phyloP scores from a whole-genome alignment of 2,113 vertebrate species.

The Grus americana region DNA sequence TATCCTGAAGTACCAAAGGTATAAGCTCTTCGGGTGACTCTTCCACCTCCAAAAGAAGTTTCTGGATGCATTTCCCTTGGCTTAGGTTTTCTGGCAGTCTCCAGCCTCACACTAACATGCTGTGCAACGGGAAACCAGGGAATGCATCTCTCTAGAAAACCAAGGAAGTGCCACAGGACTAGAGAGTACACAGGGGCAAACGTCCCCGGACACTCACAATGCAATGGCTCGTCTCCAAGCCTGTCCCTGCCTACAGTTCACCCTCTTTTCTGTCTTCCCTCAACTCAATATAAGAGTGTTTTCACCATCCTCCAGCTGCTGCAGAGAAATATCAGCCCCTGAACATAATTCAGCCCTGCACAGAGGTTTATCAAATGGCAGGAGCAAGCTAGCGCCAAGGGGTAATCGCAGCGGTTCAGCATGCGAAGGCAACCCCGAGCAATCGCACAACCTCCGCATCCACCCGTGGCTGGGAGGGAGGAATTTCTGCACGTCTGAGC shows the following conservation, averaged over 20 bases:
- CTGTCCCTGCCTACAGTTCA: neutral
- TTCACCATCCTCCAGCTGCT: neutral
- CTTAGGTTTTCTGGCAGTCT: neutral
- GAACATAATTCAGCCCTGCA: neutral
- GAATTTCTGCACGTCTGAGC: conserved; percentile 39
- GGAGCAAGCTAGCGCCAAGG: neutral
- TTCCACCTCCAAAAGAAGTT: neutral
- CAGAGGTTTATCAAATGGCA: neutral
- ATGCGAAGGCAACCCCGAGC: neutral
- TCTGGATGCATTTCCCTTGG: neutral
- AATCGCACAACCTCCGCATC: neutral
- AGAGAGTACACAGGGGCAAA: neutral
- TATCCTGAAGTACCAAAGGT: neutral
- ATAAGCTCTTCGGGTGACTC: neutral
- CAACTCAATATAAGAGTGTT: neutral
- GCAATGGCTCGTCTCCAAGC: neutral
- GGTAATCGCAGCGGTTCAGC: neutral
- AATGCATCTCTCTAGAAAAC: neutral
- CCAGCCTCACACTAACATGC: neutral
- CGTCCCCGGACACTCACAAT: fast-evolving
- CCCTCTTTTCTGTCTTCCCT: neutral
- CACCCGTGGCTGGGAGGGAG: neutral
- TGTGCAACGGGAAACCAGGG: fast-evolving
- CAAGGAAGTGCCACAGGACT: neutral
- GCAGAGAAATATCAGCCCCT: neutral